Base-by-base conservation (phyloP, 2,888 invertebrate species). In the Diabrotica balteata region DNA sequence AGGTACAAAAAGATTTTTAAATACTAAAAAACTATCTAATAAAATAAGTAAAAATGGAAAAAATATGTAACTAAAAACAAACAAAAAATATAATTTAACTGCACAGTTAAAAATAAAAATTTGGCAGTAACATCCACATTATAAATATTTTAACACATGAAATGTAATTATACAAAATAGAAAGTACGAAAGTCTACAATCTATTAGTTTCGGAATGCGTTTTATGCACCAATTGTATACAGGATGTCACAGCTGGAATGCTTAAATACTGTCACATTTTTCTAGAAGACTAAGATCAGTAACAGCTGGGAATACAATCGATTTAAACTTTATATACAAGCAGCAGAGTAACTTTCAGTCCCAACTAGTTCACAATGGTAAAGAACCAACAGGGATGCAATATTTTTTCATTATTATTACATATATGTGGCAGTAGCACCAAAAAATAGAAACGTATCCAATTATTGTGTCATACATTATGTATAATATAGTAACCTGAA, bases 51-150 rank as follows among this genome's bases (percentile, higher is more conserved):
- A 76, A 73, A 67, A 81, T 81, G 79, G 79, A 81, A 81, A 81
- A 81, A 80, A 79, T 43, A 79, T 78, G 67, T 71, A 75, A 78
- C 75, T 77, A 77, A 79, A 79, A 79, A 75, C 80, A 76, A 80
- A 78, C 77, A 78, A 72, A 77, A 32, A 77, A 80, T 80, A 80
- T 75, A 78, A 69, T 70, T 72, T 75, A 75, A 76, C 70, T 75
- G 71, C 73, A 71, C 75, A 73, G 76, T 75, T 77, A 75, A 77
- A 77, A 77, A 77, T 78, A 79, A 79, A 81, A 82, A 82, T 80
- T 73, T 81, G 82, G 82, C 82, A 82, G 82, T 82, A 80, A 80
- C 76, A 79, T 79, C 80, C 73, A 69, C 73, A 78, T 73, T 76
- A 77, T 75, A 73, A 75, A 74, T 68, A 59, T 73, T 75, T 71